Evolutionary conservation across 2,888 invertebrate genomes (phyloP), one percentile per base, ranked within the genome.

Genomic region (Thysanoteuthis rhombus): DNA sequence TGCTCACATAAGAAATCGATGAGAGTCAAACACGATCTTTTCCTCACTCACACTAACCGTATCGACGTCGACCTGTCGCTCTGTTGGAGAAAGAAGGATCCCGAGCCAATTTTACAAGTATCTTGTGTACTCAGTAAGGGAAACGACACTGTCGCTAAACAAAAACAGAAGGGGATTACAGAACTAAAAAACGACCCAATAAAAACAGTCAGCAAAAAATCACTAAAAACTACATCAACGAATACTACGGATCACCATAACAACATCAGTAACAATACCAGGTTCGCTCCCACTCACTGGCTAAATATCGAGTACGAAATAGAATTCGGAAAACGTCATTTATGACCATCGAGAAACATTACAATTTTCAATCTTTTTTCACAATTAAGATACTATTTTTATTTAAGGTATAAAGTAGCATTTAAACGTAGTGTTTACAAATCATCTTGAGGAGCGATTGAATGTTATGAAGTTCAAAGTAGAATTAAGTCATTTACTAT

Each of bases 1-100:
- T 19, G 92, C 42, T 32, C 92, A 42, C 92, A 32, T 40, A 92
- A 45, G 36, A 92, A 92, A 92, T 92, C 92, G 12, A 45, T 92
- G 45, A 42, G 45, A 42, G 39, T 92, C 40, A 92, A 40, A 32
- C 92, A 40, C 92, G 42, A 92, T 92, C 92, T 39, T 8, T 92
- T n/a, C 19, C 92, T 92, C 19, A 32, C 42, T 4, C 39, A 32
- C n/a, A 45, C 45, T 36, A 92, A 40, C 40, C 40, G n/a, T n/a
- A 42, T 92, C 28, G 45, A 92, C 22, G 40, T 92, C 19, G 92
- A n/a, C 45, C 40, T 92, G 19, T 45, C 92, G 42, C 40, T 40
- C 19, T 19, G 42, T 22, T 92, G 42, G 92, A 92, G n/a, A 45
- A 92, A 39, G 45, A 92, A 45, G 12, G 32, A 40, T 8, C 92